Percentiles rank a stretch among this genome's conserved stretches.
Evolutionary conservation across 2,888 invertebrate species (phyloP).

Genomic region (Halocaridina rubra): DNA sequence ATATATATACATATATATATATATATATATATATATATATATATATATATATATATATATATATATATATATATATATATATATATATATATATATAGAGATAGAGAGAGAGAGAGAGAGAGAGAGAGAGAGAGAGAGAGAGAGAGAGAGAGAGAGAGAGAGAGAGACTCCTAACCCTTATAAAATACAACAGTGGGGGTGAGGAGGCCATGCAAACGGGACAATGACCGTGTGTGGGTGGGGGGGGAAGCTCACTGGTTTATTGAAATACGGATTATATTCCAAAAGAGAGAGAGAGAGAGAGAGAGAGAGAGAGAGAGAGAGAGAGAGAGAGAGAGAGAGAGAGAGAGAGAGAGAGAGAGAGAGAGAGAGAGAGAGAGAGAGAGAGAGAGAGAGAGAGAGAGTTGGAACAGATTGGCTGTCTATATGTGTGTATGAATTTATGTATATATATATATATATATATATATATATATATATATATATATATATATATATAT

Average conservation of each 20-base stretch:
- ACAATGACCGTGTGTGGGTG: too few species aligned
- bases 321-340: neutral
- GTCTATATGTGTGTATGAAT: neutral
- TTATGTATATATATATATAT: neutral
- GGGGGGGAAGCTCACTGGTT: too few species aligned
- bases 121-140: neutral
- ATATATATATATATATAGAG: neutral
- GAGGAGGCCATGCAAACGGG: too few species aligned
- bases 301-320: neutral
- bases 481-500: neutral
- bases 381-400: too few species aligned
- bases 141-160: neutral
- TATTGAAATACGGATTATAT: too few species aligned
- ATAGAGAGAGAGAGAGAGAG: neutral
- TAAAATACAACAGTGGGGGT: neutral
- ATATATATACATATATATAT: neutral
- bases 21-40: neutral
- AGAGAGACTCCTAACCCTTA: neutral
- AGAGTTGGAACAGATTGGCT: neutral
- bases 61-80: neutral
- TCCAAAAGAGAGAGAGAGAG: neutral
- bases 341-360: too few species aligned
- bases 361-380: too few species aligned
- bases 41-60: neutral
- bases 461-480: neutral